Evolutionary conservation across 1,140 invertebrate genomes (phyloP).

Genomic region (Lasioglossum baleicum): DNA sequence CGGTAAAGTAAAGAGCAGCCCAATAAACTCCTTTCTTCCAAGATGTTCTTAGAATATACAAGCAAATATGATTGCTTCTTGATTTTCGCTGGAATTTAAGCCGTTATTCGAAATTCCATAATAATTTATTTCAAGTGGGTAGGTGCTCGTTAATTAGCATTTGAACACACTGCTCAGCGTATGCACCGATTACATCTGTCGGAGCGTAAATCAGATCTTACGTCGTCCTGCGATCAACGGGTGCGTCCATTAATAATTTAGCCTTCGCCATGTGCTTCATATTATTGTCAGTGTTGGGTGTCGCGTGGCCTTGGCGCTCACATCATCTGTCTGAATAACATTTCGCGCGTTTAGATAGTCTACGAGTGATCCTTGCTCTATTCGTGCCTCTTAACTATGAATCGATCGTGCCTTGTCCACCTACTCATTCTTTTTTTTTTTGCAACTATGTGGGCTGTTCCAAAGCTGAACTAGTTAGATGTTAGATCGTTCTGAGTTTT

Average conservation of each 20-base stretch:
- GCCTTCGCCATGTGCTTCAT: conserved; percentile 20
- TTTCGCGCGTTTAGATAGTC: conserved; percentile 1
- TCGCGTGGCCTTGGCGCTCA: conserved; percentile 15
- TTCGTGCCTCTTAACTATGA: background rate
- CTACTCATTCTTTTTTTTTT: too few species aligned
- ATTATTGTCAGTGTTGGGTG: conserved; percentile 26
- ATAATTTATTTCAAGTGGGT: background rate
- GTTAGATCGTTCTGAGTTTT: background rate
- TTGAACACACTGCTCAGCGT: background rate
- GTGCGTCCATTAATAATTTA: conserved; percentile 15
- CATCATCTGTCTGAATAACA: background rate
- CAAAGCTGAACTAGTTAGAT: too few species aligned
- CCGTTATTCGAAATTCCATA: background rate
- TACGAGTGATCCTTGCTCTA: background rate
- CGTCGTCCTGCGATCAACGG: background rate
- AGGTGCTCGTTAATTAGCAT: background rate
- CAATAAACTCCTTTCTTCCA: too few species aligned
- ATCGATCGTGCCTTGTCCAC: background rate
- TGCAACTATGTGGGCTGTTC: too few species aligned
- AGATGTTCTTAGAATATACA: too few species aligned
- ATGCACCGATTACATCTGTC: background rate
- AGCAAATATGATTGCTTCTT: too few species aligned
- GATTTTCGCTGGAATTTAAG: too few species aligned
- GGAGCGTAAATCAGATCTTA: background rate
- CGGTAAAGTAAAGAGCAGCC: too few species aligned